A percentile compares a stretch with the other conserved stretches of the same genome.
phyloP scores from a whole-genome alignment of 2,888 invertebrate genomes.

The Spilosoma lubricipeda region DNA sequence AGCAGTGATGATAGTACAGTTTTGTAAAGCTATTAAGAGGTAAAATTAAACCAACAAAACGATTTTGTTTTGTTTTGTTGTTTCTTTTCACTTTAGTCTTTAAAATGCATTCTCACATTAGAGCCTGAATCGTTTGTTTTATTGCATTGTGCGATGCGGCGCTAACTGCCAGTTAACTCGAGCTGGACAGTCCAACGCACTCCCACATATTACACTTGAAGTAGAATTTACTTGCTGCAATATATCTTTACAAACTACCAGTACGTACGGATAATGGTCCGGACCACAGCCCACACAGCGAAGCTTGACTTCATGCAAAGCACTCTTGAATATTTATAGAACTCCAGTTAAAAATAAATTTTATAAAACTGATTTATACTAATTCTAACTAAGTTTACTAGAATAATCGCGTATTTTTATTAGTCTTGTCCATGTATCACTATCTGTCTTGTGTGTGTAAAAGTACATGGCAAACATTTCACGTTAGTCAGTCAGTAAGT shows the following conservation, averaged over 20 bases:
- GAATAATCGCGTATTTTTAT: no score
- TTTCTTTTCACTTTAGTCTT: neutral
- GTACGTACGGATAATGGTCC: slow-evolving; percentile 44
- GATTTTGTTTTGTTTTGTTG: no score
- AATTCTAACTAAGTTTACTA: neutral
- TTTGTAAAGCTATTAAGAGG: no score
- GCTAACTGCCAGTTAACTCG: slow-evolving; percentile 64
- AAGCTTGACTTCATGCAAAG: slow-evolving; percentile 22
- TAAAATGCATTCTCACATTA: slow-evolving; percentile 39
- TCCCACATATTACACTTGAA: slow-evolving; percentile 53
- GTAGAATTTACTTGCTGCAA: slow-evolving; percentile 57
- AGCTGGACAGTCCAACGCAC: slow-evolving; percentile 38
- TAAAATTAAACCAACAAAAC: neutral
- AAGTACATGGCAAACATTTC: neutral
- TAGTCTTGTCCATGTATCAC: no score
- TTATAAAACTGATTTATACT: neutral
- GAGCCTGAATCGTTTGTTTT: slow-evolving; percentile 63
- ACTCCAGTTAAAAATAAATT: slow-evolving; percentile 13
- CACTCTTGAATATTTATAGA: slow-evolving; percentile 23
- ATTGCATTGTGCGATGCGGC: slow-evolving; percentile 60
- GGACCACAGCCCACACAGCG: slow-evolving; percentile 30
- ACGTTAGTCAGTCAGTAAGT: neutral
- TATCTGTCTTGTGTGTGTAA: neutral
- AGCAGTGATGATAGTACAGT: no score
- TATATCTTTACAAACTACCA: slow-evolving; percentile 45